These are phyloP conservation scores for Chouioia cunea DNA, from an alignment of 2,888 invertebrate genomes.

Conservation along the genomic window DNA sequence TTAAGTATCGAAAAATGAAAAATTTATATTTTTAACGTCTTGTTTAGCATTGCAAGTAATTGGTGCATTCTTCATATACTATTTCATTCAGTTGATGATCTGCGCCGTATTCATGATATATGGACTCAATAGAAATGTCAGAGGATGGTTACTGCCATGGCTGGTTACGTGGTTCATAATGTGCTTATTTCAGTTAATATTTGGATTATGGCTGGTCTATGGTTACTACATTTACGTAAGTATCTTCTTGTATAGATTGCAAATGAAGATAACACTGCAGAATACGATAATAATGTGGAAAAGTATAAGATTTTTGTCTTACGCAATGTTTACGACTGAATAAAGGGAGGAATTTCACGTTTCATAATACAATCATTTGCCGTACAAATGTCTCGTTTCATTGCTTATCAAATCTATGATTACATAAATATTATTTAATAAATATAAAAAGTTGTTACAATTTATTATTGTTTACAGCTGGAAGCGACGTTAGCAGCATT, in stretches of 20 bases:
- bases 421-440: neutral
- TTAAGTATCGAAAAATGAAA: too few relatives aligned
- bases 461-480: slow-evolving; percentile 72
- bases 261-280: too few relatives aligned
- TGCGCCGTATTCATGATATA: slow-evolving; percentile 75
- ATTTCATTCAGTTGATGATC: slow-evolving; percentile 72
- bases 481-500: slow-evolving; percentile 83
- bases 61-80: slow-evolving; percentile 76
- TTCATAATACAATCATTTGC: too few relatives aligned
- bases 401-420: too few relatives aligned
- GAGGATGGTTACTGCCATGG: slow-evolving; percentile 89
- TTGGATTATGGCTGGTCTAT: slow-evolving; percentile 87
- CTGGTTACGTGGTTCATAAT: slow-evolving; percentile 77
- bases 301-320: too few relatives aligned
- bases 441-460: slow-evolving; percentile 21
- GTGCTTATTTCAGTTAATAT: slow-evolving; percentile 81
- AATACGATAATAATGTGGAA: too few relatives aligned
- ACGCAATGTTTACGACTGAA: too few relatives aligned
- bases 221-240: slow-evolving; percentile 94
- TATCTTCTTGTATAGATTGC: too few relatives aligned
- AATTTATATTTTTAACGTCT: slow-evolving; percentile 9
- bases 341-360: too few relatives aligned
- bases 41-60: slow-evolving; percentile 80
- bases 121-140: slow-evolving; percentile 77
- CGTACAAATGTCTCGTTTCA: too few relatives aligned